Conservation (phyloP, 2,888 invertebrate genomes). For the Neoscelio sp. region DNA sequence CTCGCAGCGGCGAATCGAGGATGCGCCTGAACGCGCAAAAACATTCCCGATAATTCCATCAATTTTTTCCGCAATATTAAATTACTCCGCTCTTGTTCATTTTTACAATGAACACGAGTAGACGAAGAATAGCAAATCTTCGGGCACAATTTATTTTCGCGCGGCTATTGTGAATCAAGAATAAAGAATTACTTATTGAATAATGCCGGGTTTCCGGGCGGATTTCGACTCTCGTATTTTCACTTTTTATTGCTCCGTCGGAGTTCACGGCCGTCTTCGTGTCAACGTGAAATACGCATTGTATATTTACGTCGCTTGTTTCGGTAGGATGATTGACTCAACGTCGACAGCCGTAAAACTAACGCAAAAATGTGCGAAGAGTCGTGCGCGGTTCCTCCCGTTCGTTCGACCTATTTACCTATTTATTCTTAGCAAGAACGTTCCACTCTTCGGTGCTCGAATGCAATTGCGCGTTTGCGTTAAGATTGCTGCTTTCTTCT, state of each 20-base stretch:
- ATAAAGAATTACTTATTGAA: slow-evolving; percentile 22
- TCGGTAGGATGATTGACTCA: slow-evolving; percentile 7
- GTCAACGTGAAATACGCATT: neutral
- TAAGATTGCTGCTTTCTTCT: slow-evolving; percentile 36
- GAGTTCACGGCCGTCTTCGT: neutral
- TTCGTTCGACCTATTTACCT: slow-evolving; percentile 24
- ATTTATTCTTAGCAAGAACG: slow-evolving; percentile 6
- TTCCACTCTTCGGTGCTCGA: slow-evolving; percentile 8
- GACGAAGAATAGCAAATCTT: slow-evolving; percentile 40
- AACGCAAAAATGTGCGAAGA: slow-evolving; percentile 38
- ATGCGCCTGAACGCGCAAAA: slow-evolving; percentile 19
- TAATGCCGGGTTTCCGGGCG: neutral
- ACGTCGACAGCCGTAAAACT: slow-evolving; percentile 10
- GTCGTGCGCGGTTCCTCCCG: slow-evolving; percentile 10
- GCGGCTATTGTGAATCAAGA: slow-evolving; percentile 22
- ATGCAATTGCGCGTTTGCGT: slow-evolving; percentile 39
- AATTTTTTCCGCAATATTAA: slow-evolving; percentile 23
- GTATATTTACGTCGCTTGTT: slow-evolving; percentile 4
- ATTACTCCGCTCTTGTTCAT: slow-evolving; percentile 50
- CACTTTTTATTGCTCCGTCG: neutral
- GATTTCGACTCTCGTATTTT: neutral
- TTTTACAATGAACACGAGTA: slow-evolving; percentile 52
- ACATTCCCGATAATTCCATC: too few species aligned
- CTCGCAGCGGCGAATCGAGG: neutral
- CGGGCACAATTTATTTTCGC: slow-evolving; percentile 39